Conservation (phyloP, 2,797 vertebrate genomes). For the Alouatta caraya region DNA sequence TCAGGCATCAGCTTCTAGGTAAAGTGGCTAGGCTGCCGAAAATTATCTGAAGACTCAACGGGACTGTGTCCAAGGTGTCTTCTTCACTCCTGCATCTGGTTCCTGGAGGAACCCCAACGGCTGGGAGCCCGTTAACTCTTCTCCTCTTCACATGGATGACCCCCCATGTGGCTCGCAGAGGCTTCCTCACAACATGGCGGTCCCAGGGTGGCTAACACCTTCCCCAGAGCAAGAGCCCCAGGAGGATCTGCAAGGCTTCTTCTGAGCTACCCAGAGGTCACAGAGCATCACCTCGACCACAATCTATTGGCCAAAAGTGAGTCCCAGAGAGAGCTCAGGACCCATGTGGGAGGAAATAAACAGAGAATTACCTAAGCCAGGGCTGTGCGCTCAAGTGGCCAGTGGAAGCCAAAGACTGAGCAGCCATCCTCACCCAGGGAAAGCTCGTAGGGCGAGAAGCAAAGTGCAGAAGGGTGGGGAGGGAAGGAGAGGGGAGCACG, state of each 20-base stretch:
- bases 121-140: no score
- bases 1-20: background rate
- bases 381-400: background rate
- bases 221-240: background rate
- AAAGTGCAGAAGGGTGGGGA: rapidly evolving
- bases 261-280: no score
- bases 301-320: background rate
- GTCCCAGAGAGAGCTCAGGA: background rate
- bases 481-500: no score
- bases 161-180: background rate
- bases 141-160: no score
- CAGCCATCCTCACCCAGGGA: background rate
- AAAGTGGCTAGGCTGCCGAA: background rate
- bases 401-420: background rate
- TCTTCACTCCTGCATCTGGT: background rate
- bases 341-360: background rate
- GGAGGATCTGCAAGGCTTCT: background rate
- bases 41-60: background rate
- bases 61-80: background rate
- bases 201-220: background rate
- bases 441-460: rapidly evolving
- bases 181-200: background rate
- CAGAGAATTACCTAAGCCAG: background rate
- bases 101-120: background rate
- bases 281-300: no score